Percentiles rank a stretch among this genome's conserved stretches.
These are phyloP conservation scores for Drosophila anomalata DNA, from an alignment of 2,888 invertebrate genomes.

Conservation along the genomic window DNA sequence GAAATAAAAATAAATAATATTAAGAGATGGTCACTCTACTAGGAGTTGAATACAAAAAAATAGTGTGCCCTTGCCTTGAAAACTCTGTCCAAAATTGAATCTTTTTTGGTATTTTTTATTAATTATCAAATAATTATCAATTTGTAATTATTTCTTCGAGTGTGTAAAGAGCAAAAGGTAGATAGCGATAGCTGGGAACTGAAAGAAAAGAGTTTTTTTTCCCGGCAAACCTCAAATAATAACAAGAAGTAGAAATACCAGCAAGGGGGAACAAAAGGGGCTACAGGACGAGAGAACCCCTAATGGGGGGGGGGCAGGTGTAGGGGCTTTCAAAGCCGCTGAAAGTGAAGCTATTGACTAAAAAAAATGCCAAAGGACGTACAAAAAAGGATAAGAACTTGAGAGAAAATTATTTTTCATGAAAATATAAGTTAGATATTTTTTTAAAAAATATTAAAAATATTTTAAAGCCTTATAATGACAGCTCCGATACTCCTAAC, in stretches of 20 bases:
- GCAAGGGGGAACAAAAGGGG: conserved; percentile 22
- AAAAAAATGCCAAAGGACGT: conserved; percentile 58
- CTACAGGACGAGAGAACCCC: too few species aligned
- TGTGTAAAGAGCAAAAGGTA: not conserved
- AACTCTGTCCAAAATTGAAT: too few species aligned
- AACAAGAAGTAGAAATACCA: conserved; percentile 42
- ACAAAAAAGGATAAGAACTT: not conserved
- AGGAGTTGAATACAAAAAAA: too few species aligned
- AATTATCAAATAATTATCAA: not conserved
- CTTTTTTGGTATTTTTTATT: not conserved
- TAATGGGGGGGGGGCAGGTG: not conserved
- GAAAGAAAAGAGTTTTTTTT: conserved; percentile 29
- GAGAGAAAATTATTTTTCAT: not conserved
- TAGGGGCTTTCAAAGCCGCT: conserved; percentile 29
- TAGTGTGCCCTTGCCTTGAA: too few species aligned
- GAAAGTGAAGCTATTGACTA: conserved; percentile 61
- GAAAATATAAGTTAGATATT: not conserved
- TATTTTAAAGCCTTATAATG: too few species aligned
- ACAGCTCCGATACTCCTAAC: too few species aligned
- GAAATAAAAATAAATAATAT: too few species aligned
- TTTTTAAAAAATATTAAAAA: not conserved
- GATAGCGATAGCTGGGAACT: not conserved
- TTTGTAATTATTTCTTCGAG: not conserved
- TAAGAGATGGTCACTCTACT: too few species aligned
- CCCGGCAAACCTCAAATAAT: conserved; percentile 69